Base-by-base conservation (phyloP, 2,888 invertebrate species). In the Agrotis ipsilon region DNA sequence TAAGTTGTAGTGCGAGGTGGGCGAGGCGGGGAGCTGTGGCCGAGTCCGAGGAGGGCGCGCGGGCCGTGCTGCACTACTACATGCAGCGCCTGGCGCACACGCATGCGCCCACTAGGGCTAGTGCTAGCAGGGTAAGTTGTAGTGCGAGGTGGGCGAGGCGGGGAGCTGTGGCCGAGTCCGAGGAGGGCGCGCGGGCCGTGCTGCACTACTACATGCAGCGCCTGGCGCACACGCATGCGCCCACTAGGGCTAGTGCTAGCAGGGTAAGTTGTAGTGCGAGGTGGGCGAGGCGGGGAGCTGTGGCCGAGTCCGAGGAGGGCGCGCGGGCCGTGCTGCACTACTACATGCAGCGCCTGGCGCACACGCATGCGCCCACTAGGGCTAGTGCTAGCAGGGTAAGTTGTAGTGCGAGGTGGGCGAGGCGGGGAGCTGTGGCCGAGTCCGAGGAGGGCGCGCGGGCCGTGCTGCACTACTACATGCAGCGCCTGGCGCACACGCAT, bases 71-170 rank as follows among this genome's bases (percentile, higher is more conserved):
- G 48, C 48, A 48, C 48, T 48, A 48, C 48, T 48, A 48, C 48
- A 48, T 48, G 48, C 48, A 48, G 48, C 48, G 48, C 48, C 48
- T 48, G 48, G 48, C 48, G 48, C 48, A 48, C 48, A 48, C 48
- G 48, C 48, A 48, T 18, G 48, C 48, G 48, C 48, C 48, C 48
- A 48, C 48, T 9, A 18, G 48, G 18, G 48, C 48, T n/a, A 48
- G 48, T 48, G 48, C 48, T 18, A 48, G 48, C 48, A 48, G 48
- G 48, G 48, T 48, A 18, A 48, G 48, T 46, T 18, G 46, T 9
- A 48, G 48, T n/a, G 48, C 48, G 48, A 18, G 48, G 32, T 32
- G 32, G 32, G 32, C 32, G 32, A 32, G 32, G 32, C 32, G 32
- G 32, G 32, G 32, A 32, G 32, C 32, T 7, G 32, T 32, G 32